phyloP scores from a whole-genome alignment of 2,113 vertebrate species.

The Chionodraco myersi region DNA sequence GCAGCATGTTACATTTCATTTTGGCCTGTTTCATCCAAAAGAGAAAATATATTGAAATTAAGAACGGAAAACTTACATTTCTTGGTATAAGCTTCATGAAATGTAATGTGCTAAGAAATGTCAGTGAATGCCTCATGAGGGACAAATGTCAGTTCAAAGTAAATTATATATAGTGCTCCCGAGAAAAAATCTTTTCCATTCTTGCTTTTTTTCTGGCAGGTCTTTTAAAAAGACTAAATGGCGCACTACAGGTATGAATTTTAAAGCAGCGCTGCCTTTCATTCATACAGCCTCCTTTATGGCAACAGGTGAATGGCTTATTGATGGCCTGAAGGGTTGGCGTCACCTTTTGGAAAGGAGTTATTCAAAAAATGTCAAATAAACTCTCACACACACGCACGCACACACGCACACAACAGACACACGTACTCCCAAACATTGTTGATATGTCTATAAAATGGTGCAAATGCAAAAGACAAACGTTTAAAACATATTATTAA shows the following conservation, averaged over 20 bases:
- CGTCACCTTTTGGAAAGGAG: constrained; percentile 15
- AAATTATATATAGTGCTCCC: neutral
- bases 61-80: neutral
- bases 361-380: constrained; percentile 7
- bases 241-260: constrained; percentile 22
- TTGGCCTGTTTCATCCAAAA: constrained; percentile 18
- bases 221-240: constrained; percentile 37
- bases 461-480: constrained; percentile 54
- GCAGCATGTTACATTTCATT: constrained; percentile 64
- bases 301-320: constrained; percentile 38
- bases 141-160: constrained; percentile 33
- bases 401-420: neutral
- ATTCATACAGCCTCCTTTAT: constrained; percentile 12
- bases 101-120: neutral
- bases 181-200: constrained; percentile 6
- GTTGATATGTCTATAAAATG: constrained; percentile 73
- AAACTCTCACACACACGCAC: neutral
- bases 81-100: neutral
- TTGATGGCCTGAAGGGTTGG: constrained; percentile 29
- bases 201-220: neutral
- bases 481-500: constrained; percentile 4
- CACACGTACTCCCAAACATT: constrained; percentile 34
- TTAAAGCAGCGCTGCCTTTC: constrained; percentile 17
- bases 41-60: neutral
- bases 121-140: constrained; percentile 36